A percentile compares a stretch with the other conserved stretches of the same genome.
These are phyloP conservation scores for Biston betularia DNA, from an alignment of 2,888 invertebrate species.

Conservation along the genomic window DNA sequence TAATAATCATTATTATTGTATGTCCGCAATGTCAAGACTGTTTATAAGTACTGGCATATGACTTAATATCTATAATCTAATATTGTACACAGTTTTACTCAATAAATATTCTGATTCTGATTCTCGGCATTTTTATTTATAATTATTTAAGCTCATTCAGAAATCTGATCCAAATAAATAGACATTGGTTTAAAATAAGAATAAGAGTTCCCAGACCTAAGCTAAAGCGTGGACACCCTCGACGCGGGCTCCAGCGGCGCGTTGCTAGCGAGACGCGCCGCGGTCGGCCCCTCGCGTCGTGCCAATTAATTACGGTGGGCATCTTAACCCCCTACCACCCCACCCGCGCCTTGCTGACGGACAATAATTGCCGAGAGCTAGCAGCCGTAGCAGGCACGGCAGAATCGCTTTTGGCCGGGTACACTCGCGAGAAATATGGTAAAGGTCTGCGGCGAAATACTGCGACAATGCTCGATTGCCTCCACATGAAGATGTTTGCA, in stretches of 20 bases:
- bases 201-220: neutral
- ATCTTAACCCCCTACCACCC: conserved; percentile 69
- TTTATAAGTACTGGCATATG: too few species aligned
- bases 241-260: conserved; percentile 79
- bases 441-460: conserved; percentile 18
- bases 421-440: conserved; percentile 17
- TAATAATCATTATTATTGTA: too few species aligned
- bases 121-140: too few species aligned
- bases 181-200: too few species aligned
- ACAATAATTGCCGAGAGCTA: conserved; percentile 83
- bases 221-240: conserved; percentile 44
- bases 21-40: too few species aligned
- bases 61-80: too few species aligned
- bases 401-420: conserved; percentile 26
- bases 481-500: neutral
- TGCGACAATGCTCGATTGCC: conserved; percentile 12
- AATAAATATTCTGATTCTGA: too few species aligned
- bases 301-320: conserved; percentile 86
- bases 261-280: conserved; percentile 78
- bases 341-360: conserved; percentile 70
- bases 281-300: conserved; percentile 85
- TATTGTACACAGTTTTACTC: too few species aligned
- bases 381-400: conserved; percentile 24
- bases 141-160: too few species aligned
- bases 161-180: too few species aligned